Conservation (phyloP, 2,113 vertebrate genomes). For the Nymphicus hollandicus region DNA sequence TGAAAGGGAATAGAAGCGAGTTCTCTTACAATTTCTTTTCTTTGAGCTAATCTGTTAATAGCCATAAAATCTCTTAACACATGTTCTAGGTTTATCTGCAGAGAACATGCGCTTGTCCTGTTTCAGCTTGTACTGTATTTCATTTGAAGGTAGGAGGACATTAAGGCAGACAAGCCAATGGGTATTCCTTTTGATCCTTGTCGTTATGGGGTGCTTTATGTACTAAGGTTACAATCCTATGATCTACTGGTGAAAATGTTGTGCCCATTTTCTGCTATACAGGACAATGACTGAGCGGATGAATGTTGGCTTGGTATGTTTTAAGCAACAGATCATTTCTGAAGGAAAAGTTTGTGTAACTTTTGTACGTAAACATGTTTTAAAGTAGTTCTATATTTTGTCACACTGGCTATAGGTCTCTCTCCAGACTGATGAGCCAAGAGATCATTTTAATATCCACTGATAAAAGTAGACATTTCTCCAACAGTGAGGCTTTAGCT, state of each 20-base stretch:
- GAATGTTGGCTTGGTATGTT: neutral
- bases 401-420: neutral
- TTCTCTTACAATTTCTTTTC: neutral
- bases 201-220: fast-evolving
- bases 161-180: neutral
- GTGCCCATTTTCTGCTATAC: neutral
- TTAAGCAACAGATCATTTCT: neutral
- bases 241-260: neutral
- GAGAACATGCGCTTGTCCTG: neutral
- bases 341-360: neutral
- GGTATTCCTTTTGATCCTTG: neutral
- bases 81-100: neutral
- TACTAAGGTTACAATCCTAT: fast-evolving
- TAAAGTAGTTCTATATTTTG: neutral
- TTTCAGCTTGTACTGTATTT: neutral
- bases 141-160: neutral
- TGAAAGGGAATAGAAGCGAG: neutral
- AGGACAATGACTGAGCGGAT: neutral
- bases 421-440: neutral
- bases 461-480: neutral
- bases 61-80: neutral
- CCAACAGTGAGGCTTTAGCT: neutral
- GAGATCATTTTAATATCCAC: neutral
- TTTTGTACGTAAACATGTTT: neutral
- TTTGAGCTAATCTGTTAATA: neutral